Conservation (phyloP, 2,797 vertebrate genomes). For the Lepilemur septentrionalis region DNA sequence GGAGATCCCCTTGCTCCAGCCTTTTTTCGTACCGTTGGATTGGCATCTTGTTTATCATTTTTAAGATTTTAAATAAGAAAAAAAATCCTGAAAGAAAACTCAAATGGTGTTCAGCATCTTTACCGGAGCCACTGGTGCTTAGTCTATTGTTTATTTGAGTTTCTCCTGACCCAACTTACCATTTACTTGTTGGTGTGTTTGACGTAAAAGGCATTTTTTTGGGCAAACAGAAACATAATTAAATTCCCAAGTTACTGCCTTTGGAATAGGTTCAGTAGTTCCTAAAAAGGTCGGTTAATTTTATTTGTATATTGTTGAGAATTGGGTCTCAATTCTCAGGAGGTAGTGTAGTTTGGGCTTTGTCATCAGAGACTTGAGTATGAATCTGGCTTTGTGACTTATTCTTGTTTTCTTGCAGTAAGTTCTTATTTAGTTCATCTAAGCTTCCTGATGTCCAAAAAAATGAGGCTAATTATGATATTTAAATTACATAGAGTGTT, state of each 20-base stretch:
- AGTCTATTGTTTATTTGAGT: not conserved
- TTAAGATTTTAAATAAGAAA: not conserved
- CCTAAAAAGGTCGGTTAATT: not conserved
- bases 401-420: not conserved
- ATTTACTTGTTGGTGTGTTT: not conserved
- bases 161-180: not conserved
- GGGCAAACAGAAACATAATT: not conserved
- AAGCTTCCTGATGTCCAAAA: not conserved
- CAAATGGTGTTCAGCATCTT: not conserved
- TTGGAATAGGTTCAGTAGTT: not conserved
- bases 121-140: not conserved
- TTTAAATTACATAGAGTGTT: not conserved
- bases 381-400: not conserved
- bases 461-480: not conserved
- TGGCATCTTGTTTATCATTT: not conserved
- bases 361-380: not conserved
- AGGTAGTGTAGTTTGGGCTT: not conserved
- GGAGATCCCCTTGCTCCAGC: not conserved
- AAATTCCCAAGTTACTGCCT: not conserved
- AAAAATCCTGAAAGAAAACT: not conserved
- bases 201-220: not conserved
- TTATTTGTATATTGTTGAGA: not conserved
- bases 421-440: not conserved
- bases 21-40: not conserved
- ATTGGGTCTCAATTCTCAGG: not conserved